phyloP scores from a whole-genome alignment of 2,113 vertebrate genomes.

The Dasypus novemcinctus region DNA sequence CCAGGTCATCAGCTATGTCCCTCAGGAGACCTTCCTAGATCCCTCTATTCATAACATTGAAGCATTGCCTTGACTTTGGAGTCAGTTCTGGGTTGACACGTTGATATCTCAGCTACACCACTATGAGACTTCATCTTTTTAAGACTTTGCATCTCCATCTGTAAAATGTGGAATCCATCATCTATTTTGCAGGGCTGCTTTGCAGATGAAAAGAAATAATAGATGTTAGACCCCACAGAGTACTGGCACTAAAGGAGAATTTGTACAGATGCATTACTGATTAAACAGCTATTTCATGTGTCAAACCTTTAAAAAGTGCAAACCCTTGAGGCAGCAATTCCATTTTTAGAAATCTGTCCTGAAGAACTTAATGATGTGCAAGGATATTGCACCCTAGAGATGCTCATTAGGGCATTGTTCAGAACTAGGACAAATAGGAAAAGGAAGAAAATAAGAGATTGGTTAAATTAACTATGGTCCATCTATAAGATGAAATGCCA shows the following conservation, averaged over 20 bases:
- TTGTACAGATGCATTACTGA: neutral
- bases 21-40: neutral
- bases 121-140: neutral
- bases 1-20: neutral
- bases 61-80: neutral
- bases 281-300: neutral
- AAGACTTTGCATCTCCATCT: neutral
- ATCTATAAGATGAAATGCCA: neutral
- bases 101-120: no score
- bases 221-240: neutral
- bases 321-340: neutral
- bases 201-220: neutral
- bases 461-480: neutral
- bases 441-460: neutral
- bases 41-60: neutral
- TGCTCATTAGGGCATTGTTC: neutral
- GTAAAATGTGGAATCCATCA: neutral
- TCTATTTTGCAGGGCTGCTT: neutral
- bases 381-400: neutral
- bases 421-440: neutral
- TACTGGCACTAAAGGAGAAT: neutral
- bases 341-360: neutral
- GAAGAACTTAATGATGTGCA: neutral
- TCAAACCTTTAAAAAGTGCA: neutral
- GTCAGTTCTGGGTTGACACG: neutral